Percentiles rank a stretch among this genome's conserved stretches.
Evolutionary conservation across 1,140 invertebrate species (phyloP).

Genomic region (Spodoptera litura): DNA sequence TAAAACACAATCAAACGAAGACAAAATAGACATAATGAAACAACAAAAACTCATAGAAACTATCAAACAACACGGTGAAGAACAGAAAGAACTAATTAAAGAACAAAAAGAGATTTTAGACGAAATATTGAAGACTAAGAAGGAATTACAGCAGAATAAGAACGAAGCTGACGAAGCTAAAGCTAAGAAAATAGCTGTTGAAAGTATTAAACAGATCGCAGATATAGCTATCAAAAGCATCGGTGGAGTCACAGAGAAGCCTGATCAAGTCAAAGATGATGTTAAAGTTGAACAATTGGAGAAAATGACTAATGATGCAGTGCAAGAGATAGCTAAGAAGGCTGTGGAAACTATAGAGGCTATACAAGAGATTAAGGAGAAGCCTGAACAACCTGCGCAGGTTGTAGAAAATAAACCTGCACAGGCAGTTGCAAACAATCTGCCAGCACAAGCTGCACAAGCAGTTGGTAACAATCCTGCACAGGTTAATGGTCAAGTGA

Average conservation of each 20-base stretch:
- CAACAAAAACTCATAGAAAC: slow-evolving; percentile 85
- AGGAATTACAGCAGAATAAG: slow-evolving; percentile 83
- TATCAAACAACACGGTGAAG: slow-evolving; percentile 86
- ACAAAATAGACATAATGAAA: slow-evolving; percentile 57
- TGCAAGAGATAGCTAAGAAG: slow-evolving; percentile 75
- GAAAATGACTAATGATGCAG: slow-evolving; percentile 72
- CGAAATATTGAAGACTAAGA: slow-evolving; percentile 85
- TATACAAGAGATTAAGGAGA: slow-evolving; percentile 71
- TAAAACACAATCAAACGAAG: slow-evolving; percentile 52
- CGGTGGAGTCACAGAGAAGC: slow-evolving; percentile 73
- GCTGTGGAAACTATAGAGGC: slow-evolving; percentile 74
- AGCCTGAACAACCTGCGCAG: slow-evolving; percentile 32
- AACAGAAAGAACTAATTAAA: slow-evolving; percentile 86
- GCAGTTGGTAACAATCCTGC: not conserved
- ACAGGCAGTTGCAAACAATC: not conserved
- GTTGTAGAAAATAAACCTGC: not conserved
- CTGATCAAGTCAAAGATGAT: slow-evolving; percentile 52
- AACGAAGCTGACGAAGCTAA: slow-evolving; percentile 67
- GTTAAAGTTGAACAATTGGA: slow-evolving; percentile 64
- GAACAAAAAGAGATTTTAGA: slow-evolving; percentile 87
- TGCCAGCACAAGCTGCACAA: slow-evolving; percentile 8
- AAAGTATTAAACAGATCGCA: slow-evolving; percentile 84
- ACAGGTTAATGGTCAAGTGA: not conserved
- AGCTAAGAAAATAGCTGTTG: slow-evolving; percentile 82
- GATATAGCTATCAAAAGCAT: slow-evolving; percentile 82